phyloP scores from a whole-genome alignment of 2,797 vertebrate genomes.

The Liparis tanakae region DNA sequence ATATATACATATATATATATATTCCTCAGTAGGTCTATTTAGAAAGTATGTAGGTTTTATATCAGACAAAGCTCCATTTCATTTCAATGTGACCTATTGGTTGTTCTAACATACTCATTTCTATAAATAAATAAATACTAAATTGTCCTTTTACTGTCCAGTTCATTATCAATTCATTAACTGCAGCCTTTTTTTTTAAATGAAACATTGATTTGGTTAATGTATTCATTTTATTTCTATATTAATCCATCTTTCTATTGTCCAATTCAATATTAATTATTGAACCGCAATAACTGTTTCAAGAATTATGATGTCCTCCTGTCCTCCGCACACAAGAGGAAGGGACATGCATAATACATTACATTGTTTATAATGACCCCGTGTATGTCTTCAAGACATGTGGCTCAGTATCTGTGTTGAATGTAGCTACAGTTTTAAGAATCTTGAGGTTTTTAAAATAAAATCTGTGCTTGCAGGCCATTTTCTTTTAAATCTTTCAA shows the following conservation, averaged over 20 bases:
- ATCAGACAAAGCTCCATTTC: neutral
- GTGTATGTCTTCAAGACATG: neutral
- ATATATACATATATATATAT: neutral
- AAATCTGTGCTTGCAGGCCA: neutral
- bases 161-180: neutral
- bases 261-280: neutral
- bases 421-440: neutral
- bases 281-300: neutral
- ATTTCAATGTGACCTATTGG: neutral
- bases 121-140: no score
- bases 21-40: neutral
- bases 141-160: neutral
- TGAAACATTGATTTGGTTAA: neutral
- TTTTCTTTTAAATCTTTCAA: conserved; percentile 20
- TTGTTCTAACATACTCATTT: neutral
- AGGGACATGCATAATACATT: neutral
- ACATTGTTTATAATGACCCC: neutral
- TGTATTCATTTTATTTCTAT: neutral
- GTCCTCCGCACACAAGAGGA: neutral
- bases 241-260: neutral
- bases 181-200: no score
- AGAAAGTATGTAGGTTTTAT: neutral
- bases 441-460: neutral
- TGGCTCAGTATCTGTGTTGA: neutral
- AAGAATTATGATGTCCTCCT: neutral